Evolutionary conservation across 2,888 invertebrate genomes (phyloP).

Genomic region (Morinoia aosen): DNA sequence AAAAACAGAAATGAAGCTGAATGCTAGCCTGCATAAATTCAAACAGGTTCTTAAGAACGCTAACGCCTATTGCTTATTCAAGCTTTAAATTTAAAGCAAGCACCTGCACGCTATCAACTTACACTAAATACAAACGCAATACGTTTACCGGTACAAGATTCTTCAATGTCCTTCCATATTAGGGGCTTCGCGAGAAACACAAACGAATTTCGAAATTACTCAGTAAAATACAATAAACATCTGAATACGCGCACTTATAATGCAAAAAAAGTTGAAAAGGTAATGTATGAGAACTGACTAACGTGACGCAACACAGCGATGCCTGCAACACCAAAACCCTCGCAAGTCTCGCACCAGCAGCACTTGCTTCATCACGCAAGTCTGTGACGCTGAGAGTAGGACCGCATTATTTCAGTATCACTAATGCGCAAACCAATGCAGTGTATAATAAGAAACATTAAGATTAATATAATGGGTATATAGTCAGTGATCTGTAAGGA

Average conservation of each 20-base stretch:
- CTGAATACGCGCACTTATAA: not conserved
- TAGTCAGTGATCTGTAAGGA: slow-evolving; percentile 8
- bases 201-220: not conserved
- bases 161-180: not conserved
- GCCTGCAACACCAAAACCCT: too few relatives aligned
- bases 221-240: not conserved
- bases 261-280: not conserved
- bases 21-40: not conserved
- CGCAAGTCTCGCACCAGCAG: too few relatives aligned
- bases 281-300: not conserved
- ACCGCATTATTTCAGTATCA: not conserved
- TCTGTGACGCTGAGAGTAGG: not conserved
- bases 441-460: not conserved
- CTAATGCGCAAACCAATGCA: not conserved
- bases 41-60: too few relatives aligned
- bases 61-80: too few relatives aligned
- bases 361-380: not conserved
- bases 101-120: not conserved
- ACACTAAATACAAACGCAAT: not conserved
- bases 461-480: not conserved
- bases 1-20: not conserved
- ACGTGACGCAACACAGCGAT: too few relatives aligned
- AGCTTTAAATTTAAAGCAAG: not conserved
- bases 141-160: not conserved
- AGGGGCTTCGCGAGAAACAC: not conserved